These are phyloP conservation scores for Girardinichthys multiradiatus DNA, from an alignment of 2,113 vertebrate species.

Conservation along the genomic window DNA sequence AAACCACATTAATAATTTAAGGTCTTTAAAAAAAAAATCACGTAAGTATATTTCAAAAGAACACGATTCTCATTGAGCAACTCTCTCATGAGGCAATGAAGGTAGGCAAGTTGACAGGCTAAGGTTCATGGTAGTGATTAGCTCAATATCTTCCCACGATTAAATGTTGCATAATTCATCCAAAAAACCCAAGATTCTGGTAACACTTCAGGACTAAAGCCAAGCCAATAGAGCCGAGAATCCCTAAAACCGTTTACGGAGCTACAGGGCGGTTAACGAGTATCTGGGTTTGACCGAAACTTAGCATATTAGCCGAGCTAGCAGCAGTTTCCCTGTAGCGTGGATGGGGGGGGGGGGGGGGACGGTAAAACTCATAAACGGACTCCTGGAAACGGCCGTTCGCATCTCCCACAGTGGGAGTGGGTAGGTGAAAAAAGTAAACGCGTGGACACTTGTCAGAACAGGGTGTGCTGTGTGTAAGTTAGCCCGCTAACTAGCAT, in stretches of 20 bases:
- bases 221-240: conserved; percentile 2
- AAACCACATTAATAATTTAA: neutral
- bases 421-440: too few species aligned
- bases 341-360: neutral
- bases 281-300: conserved; percentile 41
- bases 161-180: neutral
- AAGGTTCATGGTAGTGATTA: conserved; percentile 2
- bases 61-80: neutral
- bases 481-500: conserved; percentile 63
- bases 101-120: conserved; percentile 30
- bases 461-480: conserved; percentile 2
- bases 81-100: conserved; percentile 29
- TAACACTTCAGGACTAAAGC: too few species aligned
- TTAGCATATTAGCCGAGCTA: conserved; percentile 68
- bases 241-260: conserved; percentile 21
- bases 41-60: neutral
- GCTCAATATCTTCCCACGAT: neutral
- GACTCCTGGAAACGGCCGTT: conserved; percentile 6
- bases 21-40: neutral
- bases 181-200: neutral
- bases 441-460: neutral
- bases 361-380: neutral
- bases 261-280: neutral
- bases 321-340: conserved; percentile 21
- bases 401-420: neutral